These are phyloP conservation scores for Eptesicus fuscus DNA, from an alignment of 2,113 vertebrate genomes.

Conservation along the genomic window DNA sequence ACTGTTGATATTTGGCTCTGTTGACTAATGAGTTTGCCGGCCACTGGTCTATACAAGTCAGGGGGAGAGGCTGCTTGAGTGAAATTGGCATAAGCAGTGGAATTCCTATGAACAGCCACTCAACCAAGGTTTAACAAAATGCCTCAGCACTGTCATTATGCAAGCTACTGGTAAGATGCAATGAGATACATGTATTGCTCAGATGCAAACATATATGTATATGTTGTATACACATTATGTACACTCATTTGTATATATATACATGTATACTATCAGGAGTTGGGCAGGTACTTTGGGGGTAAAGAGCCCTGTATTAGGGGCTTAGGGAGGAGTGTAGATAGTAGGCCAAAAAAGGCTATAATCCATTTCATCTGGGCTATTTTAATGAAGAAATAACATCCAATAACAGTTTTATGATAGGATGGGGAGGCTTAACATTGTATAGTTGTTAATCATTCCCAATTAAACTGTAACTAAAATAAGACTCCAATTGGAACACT, in stretches of 20 bases:
- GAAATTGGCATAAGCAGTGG: not conserved
- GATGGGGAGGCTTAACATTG: not conserved
- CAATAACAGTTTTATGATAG: not conserved
- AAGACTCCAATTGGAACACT: not conserved
- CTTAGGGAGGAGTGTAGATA: not conserved
- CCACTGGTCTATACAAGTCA: not conserved
- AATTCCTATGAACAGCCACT: not conserved
- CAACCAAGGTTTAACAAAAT: not conserved
- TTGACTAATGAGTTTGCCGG: too few relatives aligned
- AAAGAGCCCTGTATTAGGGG: not conserved
- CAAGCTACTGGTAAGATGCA: not conserved
- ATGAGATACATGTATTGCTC: not conserved
- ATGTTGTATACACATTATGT: not conserved
- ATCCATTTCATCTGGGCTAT: not conserved
- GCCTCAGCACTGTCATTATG: not conserved
- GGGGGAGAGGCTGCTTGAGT: not conserved
- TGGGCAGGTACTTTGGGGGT: not conserved
- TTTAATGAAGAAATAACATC: constrained; percentile 20
- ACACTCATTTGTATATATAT: not conserved
- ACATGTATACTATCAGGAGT: not conserved
- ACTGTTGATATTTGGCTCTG: too few relatives aligned
- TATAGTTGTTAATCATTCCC: not conserved
- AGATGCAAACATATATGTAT: not conserved
- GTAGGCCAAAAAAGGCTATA: not conserved
- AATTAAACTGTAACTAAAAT: not conserved